phyloP scores from a whole-genome alignment of 1,140 invertebrate genomes.

The Eumeta japonica region DNA sequence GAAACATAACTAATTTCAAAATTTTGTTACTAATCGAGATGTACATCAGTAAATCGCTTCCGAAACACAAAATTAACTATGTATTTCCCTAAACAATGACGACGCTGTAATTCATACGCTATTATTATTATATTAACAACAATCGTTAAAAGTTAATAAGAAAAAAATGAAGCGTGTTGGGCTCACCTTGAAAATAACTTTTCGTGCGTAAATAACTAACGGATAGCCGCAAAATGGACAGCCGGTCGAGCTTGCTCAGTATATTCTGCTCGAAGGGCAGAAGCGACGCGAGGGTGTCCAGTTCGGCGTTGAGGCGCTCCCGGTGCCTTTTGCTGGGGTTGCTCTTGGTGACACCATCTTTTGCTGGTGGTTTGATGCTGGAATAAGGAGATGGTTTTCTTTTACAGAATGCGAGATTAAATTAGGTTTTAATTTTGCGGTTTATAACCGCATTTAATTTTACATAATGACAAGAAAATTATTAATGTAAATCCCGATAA shows the following conservation, averaged over 20 bases:
- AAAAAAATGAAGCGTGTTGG: too few relatives aligned
- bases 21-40: too few relatives aligned
- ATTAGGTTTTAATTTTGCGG: slow-evolving; percentile 1
- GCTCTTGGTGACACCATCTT: slow-evolving; percentile 96
- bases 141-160: too few relatives aligned
- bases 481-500: too few relatives aligned
- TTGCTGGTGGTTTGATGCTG: slow-evolving; percentile 92
- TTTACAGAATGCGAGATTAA: background rate
- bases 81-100: too few relatives aligned
- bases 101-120: too few relatives aligned
- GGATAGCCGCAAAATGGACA: slow-evolving; percentile 94
- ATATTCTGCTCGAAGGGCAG: slow-evolving; percentile 98
- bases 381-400: slow-evolving; percentile 30
- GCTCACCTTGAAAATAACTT: slow-evolving; percentile 98
- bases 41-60: too few relatives aligned
- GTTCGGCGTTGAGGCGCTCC: slow-evolving; percentile 94
- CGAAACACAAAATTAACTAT: too few relatives aligned
- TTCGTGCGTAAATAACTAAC: slow-evolving; percentile 98
- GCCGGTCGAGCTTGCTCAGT: slow-evolving; percentile 94
- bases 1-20: too few relatives aligned
- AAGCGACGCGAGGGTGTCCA: slow-evolving; percentile 95
- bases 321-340: slow-evolving; percentile 98
- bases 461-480: too few relatives aligned
- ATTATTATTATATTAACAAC: too few relatives aligned
- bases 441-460: background rate